A percentile compares a stretch with the other conserved stretches of the same genome.
phyloP scores from a whole-genome alignment of 2,797 vertebrate genomes.

The Onychomys leucogaster region DNA sequence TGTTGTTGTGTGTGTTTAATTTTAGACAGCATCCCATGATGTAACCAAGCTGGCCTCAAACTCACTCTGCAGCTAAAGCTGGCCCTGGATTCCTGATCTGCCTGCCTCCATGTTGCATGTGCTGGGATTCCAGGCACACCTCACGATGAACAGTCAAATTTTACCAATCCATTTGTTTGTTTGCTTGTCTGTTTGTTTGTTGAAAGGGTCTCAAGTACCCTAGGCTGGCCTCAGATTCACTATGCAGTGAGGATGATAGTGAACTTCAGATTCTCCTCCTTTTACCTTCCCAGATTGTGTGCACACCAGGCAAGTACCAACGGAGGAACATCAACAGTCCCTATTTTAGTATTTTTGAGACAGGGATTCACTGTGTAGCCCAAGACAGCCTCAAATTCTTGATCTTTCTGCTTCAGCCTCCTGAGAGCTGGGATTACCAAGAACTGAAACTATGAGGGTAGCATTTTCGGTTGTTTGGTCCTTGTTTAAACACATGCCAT shows the following conservation, averaged over 20 bases:
- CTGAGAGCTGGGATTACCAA: background rate
- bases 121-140: background rate
- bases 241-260: background rate
- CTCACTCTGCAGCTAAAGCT: background rate
- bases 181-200: background rate
- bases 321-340: background rate
- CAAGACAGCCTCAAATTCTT: background rate
- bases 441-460: background rate
- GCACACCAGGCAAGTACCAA: background rate
- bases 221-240: background rate
- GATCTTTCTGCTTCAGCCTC: background rate
- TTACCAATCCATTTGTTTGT: background rate
- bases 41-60: background rate
- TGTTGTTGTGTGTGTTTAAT: background rate
- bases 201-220: background rate
- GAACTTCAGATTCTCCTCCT: background rate
- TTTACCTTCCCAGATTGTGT: background rate
- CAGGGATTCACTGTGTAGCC: background rate
- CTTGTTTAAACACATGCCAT: background rate
- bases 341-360: background rate
- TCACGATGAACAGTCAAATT: background rate
- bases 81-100: background rate
- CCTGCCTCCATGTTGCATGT: background rate
- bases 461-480: background rate
- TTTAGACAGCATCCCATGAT: background rate